phyloP scores from a whole-genome alignment of 2,113 vertebrate species.

The Myocastor coypus region DNA sequence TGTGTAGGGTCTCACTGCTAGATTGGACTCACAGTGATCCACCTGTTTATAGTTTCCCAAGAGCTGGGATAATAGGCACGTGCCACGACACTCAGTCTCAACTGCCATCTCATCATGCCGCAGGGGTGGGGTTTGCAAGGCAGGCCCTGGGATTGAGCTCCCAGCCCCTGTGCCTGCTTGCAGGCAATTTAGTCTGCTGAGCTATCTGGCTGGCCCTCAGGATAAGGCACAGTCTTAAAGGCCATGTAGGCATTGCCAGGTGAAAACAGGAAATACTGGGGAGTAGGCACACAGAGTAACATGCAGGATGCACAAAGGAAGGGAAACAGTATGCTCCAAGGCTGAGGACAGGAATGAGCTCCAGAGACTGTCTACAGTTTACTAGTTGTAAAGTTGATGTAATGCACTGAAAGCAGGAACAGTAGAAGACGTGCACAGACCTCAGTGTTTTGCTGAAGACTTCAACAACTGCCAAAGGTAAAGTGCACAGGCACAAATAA shows the following conservation, averaged over 20 bases:
- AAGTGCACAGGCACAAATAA: background rate
- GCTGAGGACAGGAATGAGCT: background rate
- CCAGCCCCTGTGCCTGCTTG: too few relatives aligned
- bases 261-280: background rate
- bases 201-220: too few relatives aligned
- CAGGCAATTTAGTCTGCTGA: too few relatives aligned
- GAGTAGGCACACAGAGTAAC: background rate
- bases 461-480: background rate
- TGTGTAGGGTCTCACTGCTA: too few relatives aligned
- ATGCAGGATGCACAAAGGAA: background rate
- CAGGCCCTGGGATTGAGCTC: too few relatives aligned
- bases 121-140: too few relatives aligned
- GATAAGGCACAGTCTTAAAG: background rate
- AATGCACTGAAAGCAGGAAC: background rate
- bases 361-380: background rate
- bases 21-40: too few relatives aligned
- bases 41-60: too few relatives aligned
- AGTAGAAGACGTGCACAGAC: background rate
- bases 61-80: too few relatives aligned
- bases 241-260: background rate
- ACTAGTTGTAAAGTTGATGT: background rate
- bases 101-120: too few relatives aligned
- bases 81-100: too few relatives aligned
- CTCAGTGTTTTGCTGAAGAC: background rate
- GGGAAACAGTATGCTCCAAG: background rate